Percentiles rank a stretch among this genome's conserved stretches.
phyloP scores from a whole-genome alignment of 92 coral and sea anemone genomes.

The Parazoanthus atlanticus region DNA sequence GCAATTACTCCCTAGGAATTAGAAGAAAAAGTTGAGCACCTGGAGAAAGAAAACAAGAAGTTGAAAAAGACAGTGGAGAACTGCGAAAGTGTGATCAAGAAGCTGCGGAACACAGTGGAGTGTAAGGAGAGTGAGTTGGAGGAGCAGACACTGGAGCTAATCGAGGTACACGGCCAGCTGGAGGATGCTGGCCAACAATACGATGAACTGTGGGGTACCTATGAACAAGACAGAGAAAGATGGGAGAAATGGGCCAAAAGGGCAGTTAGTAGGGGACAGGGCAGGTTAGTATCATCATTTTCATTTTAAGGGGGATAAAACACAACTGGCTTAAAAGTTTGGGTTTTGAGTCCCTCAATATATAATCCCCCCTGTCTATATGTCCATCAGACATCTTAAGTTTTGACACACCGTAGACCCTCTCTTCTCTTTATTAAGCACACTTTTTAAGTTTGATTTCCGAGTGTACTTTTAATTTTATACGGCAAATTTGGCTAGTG shows the following conservation, averaged over 20 bases:
- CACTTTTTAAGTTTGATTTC: no score
- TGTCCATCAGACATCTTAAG: no score
- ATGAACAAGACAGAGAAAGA: conserved; percentile 72
- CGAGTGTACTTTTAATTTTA: no score
- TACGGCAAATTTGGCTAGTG: no score
- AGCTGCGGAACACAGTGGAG: conserved; percentile 50
- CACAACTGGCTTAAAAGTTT: neutral
- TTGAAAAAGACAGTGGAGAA: conserved; percentile 66
- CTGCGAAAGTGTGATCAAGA: conserved; percentile 65
- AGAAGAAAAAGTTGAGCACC: conserved; percentile 49
- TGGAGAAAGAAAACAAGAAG: conserved; percentile 65
- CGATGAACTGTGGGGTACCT: conserved; percentile 64
- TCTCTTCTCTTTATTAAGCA: no score
- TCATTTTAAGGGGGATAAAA: conserved; percentile 71
- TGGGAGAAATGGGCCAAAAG: conserved; percentile 83
- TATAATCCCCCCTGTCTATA: no score
- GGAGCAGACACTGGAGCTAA: conserved; percentile 68
- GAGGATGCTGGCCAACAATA: conserved; percentile 60
- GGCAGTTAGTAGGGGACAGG: conserved; percentile 41
- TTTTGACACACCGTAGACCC: no score
- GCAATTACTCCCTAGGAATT: conserved; percentile 56
- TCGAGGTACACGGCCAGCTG: conserved; percentile 52
- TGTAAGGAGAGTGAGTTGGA: conserved; percentile 75
- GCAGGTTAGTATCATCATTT: conserved; percentile 16
- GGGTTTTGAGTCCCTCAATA: no score